Evolutionary conservation across 2,888 invertebrate species (phyloP), one percentile per base, ranked within the genome.

Genomic region (Lasius platythorax): DNA sequence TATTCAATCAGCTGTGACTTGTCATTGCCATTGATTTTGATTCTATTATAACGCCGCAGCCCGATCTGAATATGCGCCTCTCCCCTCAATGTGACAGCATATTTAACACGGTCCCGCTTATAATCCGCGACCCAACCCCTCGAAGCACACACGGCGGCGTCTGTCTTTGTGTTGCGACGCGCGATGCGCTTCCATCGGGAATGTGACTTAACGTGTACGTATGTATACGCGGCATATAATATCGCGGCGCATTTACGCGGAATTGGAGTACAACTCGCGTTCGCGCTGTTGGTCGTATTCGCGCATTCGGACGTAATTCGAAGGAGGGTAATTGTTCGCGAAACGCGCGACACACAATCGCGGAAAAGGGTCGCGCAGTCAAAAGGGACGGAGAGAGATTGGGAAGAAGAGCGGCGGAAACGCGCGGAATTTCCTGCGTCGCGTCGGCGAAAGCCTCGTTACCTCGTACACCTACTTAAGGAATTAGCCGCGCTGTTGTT

Each of bases 401-500:
- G 18, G 58, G 18, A 61, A 15, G 43, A 53, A 28, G 53, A 30
- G 43, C 2, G 18, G 11, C 12, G 67, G 74, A 23, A 37, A 12
- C 28, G 33, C 12, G 23, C 18, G 66, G 58, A 84, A 81, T 84
- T 84, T 81, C 78, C 58, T 58, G 46, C 72, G 43, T 61, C 64
- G 53, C 33, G 70, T 53, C 53, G 40, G 3, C 73, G 67, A 81
- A 46, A 81, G 73, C 66, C 81, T 67, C 64, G 81, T 74, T 70
- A 63, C 68, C 78, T 56, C 82, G 64, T 64, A 50, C 50, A 83
- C 61, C 68, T 84, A 82, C 82, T 84, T 84, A 84, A 84, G 83
- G 74, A 84, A 84, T 83, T 78, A 78, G 85, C 84, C 63, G 61
- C 67, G 67, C 50, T 84, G 73, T 79, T 83, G 68, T 84, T 66